These are phyloP conservation scores for Agonopterix alstromeriana DNA, from an alignment of 2,888 invertebrate genomes.

Conservation along the genomic window DNA sequence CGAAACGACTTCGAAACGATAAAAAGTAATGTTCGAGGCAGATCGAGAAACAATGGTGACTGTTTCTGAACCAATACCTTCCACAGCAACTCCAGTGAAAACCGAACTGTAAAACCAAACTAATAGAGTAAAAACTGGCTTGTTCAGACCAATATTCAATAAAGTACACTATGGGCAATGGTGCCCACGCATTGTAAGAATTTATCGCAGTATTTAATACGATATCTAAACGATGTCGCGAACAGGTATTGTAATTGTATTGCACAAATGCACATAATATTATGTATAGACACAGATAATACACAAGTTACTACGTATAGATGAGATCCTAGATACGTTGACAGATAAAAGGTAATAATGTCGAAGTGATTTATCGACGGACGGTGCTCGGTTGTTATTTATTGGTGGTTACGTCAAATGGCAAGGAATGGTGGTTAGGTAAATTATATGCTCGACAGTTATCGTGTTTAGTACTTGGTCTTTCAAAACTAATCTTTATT, in stretches of 20 bases:
- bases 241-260: slow-evolving; percentile 12
- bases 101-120: slow-evolving; percentile 6
- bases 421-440: neutral
- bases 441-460: no score
- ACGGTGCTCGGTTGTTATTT: neutral
- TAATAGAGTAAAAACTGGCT: slow-evolving; percentile 2
- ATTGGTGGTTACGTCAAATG: slow-evolving; percentile 1
- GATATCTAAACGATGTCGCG: slow-evolving; percentile 17
- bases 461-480: no score
- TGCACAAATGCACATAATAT: neutral
- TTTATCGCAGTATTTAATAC: slow-evolving; percentile 30
- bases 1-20: slow-evolving; percentile 42
- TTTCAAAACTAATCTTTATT: no score
- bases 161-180: slow-evolving; percentile 21
- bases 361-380: slow-evolving; percentile 2
- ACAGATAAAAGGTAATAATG: neutral
- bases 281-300: neutral
- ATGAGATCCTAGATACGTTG: neutral
- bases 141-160: slow-evolving; percentile 7
- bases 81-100: slow-evolving; percentile 3
- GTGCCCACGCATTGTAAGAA: slow-evolving; percentile 27
- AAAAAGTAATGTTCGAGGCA: slow-evolving; percentile 56
- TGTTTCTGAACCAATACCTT: slow-evolving; percentile 25
- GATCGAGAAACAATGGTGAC: slow-evolving; percentile 55
- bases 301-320: neutral